A percentile compares a stretch with the other conserved stretches of the same genome.
Evolutionary conservation across 2,797 vertebrate species (phyloP).

Genomic region (Trachurus trachurus): DNA sequence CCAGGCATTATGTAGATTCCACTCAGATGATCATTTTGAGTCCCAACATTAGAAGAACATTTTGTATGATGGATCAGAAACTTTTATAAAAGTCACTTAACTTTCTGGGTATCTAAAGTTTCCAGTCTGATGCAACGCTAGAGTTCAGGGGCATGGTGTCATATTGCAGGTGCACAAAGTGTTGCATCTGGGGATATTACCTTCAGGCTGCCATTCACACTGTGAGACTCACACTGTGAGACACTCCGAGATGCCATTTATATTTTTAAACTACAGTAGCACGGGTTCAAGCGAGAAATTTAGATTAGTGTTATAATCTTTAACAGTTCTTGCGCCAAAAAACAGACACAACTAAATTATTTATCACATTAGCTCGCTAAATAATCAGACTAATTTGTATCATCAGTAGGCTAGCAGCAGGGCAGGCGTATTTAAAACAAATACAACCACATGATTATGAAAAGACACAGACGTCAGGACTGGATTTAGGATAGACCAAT

Average conservation of each 20-base stretch:
- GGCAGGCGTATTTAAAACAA: not conserved
- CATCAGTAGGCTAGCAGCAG: not conserved
- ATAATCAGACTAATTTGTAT: not conserved
- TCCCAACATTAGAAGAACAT: not conserved
- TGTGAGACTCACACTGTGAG: not conserved
- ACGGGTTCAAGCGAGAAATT: not conserved
- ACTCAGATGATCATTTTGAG: slow-evolving; percentile 1
- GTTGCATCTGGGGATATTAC: too few relatives aligned
- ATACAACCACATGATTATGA: slow-evolving; percentile 42
- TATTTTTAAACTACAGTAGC: too few relatives aligned
- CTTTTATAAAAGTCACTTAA: not conserved
- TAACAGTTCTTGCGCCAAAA: not conserved
- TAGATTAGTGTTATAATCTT: not conserved
- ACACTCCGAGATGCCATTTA: not conserved
- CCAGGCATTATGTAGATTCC: not conserved
- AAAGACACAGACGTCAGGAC: not conserved
- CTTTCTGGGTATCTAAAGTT: not conserved
- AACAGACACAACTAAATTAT: not conserved
- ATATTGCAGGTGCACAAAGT: too few relatives aligned
- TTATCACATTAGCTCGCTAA: not conserved
- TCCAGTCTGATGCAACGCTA: not conserved
- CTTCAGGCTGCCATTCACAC: not conserved
- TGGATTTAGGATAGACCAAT: too few relatives aligned
- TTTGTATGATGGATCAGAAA: not conserved
- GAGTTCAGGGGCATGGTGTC: not conserved